These are phyloP conservation scores for Catharus minimus DNA, from an alignment of 2,113 vertebrate species.

Conservation along the genomic window DNA sequence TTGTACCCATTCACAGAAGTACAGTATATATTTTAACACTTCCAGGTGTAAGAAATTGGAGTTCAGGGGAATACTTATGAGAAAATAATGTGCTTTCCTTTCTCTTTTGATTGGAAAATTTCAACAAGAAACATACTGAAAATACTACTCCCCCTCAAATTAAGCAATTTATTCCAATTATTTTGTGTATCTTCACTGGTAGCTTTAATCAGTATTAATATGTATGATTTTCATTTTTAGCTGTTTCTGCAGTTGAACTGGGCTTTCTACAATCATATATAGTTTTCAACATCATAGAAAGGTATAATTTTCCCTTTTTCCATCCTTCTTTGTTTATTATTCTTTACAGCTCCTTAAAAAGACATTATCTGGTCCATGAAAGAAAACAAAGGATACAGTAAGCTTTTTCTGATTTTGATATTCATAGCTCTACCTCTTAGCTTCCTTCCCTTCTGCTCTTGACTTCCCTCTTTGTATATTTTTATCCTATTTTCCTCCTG, in stretches of 20 bases:
- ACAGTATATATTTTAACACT: neutral
- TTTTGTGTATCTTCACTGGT: neutral
- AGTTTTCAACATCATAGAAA: neutral
- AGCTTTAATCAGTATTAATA: neutral
- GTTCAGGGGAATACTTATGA: neutral
- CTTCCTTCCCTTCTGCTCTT: neutral
- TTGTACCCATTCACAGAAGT: neutral
- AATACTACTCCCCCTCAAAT: neutral
- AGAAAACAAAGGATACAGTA: neutral
- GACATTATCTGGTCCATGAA: neutral
- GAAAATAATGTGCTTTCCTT: neutral
- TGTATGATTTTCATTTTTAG: neutral
- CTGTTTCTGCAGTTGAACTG: neutral
- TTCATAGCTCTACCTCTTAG: neutral
- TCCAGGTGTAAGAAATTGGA: neutral
- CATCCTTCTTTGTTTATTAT: neutral
- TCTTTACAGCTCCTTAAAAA: neutral
- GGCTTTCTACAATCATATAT: neutral
- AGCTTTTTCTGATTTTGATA: neutral
- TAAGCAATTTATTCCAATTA: neutral
- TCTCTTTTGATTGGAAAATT: neutral
- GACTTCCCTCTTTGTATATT: neutral
- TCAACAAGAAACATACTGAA: neutral
- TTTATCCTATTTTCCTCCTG: neutral
- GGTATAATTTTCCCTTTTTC: neutral